Evolutionary conservation across 2,113 vertebrate species (phyloP), one percentile per base, ranked within the genome.

Genomic region (Neogobius melanostomus): DNA sequence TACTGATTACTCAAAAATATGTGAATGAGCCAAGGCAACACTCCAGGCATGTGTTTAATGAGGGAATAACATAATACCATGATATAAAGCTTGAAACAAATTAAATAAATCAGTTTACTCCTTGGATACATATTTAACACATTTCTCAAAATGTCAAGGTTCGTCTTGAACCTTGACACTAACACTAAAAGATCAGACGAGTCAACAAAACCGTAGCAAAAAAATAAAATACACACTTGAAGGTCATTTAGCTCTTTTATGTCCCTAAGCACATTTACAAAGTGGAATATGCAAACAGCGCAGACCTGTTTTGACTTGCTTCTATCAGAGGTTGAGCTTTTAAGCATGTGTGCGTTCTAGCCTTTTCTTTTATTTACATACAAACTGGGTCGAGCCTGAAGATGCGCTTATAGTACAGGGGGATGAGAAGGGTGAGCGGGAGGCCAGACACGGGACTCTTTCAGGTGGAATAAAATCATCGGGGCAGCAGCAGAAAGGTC

Each of bases 401-500:
- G 6, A 56, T 9, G 7, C 0, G 51, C 28, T 36, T 36, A 36
- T 2, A 36, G 28, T 72, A 71, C 2, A 21, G 64, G 72, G 64
- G 57, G 66, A 63, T 56, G 76, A 66, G 71, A 71, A 74, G 71
- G 76, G 73, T 76, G 68, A 87, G 65, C 1, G 16, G 11, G 57
- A 72, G 79, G 78, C 74, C 68, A 82, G 46, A 63, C 59, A 63
- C 77, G 73, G 71, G 78, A 86, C 73, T 81, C 81, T 86, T 88
- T 91, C 86, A 85, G 82, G 86, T 90, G 85, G 85, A 91, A 92
- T 91, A 87, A 92, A 91, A 89, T 84, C 88, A 85, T 87, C 65
- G 85, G 79, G 89, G 74, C 80, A 68, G 82, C 64, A 78, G 87
- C 85, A 82, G 90, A 92, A 94, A 93, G 89, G 90, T 92, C 90